Conservation (phyloP, 2,113 vertebrate species). For the Canis aureus region DNA sequence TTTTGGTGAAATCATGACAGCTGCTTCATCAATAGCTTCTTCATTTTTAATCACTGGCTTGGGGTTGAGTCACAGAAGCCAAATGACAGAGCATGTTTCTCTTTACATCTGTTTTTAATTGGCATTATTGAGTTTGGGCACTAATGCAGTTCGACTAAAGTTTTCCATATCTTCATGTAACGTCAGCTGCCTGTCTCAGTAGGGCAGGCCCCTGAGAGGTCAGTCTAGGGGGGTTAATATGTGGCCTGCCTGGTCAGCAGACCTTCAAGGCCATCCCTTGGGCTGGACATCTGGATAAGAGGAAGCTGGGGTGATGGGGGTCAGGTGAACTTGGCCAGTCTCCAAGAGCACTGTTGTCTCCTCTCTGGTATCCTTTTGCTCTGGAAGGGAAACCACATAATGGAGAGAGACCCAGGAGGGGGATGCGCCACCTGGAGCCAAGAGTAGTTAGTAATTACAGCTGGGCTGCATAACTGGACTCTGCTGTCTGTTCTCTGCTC, state of each 20-base stretch:
- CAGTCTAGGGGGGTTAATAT: background rate
- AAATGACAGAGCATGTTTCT: background rate
- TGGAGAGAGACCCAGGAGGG: background rate
- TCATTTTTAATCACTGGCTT: background rate
- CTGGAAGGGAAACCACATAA: background rate
- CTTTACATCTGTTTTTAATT: background rate
- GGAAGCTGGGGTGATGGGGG: background rate
- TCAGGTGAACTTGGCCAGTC: background rate
- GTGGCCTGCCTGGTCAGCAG: background rate
- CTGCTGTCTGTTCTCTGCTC: background rate
- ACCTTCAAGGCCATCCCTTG: background rate
- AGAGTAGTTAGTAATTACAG: background rate
- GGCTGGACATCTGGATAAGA: background rate
- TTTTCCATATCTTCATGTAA: background rate
- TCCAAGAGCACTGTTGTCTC: background rate
- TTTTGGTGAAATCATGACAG: background rate
- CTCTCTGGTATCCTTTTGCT: background rate
- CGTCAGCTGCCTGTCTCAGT: background rate
- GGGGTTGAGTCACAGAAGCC: slow-evolving; percentile 28
- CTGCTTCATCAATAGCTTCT: background rate
- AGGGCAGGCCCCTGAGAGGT: background rate
- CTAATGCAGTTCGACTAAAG: background rate
- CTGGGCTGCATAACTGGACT: background rate
- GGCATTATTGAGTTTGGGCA: background rate
- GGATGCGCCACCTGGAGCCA: background rate